These are phyloP conservation scores for Suricata suricatta DNA, from an alignment of 2,113 vertebrate genomes.

Conservation along the genomic window DNA sequence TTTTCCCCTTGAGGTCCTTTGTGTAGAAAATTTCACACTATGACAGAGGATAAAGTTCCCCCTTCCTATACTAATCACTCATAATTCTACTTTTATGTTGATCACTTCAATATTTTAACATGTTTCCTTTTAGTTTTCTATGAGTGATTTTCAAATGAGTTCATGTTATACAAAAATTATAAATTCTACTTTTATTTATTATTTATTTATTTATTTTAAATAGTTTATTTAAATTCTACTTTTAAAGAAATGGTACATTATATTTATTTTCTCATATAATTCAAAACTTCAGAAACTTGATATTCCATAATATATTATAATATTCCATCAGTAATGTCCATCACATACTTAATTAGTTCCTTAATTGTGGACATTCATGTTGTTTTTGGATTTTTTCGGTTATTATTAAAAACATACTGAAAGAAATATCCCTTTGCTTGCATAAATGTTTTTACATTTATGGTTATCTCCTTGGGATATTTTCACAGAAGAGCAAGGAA, in stretches of 20 bases:
- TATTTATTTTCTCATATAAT: constrained; percentile 17
- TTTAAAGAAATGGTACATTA: neutral
- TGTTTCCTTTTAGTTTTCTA: constrained; percentile 32
- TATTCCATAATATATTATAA: neutral
- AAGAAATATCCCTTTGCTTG: constrained; percentile 27
- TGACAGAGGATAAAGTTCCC: neutral
- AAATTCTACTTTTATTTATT: neutral
- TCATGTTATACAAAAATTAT: neutral
- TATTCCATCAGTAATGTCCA: neutral
- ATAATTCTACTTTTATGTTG: neutral
- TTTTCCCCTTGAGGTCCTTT: neutral
- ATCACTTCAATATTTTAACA: neutral
- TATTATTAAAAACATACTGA: constrained; percentile 12
- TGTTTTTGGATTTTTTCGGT: neutral
- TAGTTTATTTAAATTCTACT: neutral
- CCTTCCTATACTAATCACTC: neutral
- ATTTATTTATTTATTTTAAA: too few species aligned
- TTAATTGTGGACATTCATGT: neutral
- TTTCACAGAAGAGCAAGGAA: constrained; percentile 58
- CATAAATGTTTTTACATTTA: constrained; percentile 45
- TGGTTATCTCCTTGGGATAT: constrained; percentile 34
- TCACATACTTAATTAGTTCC: neutral
- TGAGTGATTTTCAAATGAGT: neutral
- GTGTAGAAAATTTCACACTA: neutral
- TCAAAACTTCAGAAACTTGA: neutral